phyloP scores from a whole-genome alignment of 2,888 invertebrate species.

The Xestobium rufovillosum region DNA sequence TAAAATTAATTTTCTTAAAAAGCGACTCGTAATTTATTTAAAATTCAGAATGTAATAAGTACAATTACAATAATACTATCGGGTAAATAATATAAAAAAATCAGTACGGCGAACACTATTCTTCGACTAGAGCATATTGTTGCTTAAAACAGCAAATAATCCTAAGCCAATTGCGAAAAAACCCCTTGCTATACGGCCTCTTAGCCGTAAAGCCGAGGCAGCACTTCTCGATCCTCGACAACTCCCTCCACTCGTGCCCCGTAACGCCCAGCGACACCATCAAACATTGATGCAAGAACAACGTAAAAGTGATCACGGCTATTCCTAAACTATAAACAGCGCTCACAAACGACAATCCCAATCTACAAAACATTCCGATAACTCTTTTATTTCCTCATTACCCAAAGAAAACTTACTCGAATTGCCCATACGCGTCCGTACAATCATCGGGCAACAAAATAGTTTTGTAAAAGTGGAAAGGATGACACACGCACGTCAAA shows the following conservation, averaged over 20 bases:
- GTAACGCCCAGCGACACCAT: constrained; percentile 47
- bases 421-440: constrained; percentile 72
- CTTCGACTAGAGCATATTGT: not conserved
- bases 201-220: constrained; percentile 29
- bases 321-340: constrained; percentile 33
- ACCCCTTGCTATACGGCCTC: constrained; percentile 31
- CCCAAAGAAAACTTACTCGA: constrained; percentile 52
- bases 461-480: constrained; percentile 57
- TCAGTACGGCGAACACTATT: too few species aligned
- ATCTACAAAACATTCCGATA: constrained; percentile 25
- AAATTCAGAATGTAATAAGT: too few species aligned
- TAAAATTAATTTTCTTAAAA: too few species aligned
- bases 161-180: constrained; percentile 33
- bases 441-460: constrained; percentile 78
- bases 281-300: constrained; percentile 35
- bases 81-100: too few species aligned
- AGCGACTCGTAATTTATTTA: too few species aligned
- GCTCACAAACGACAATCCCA: constrained; percentile 34
- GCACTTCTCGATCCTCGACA: constrained; percentile 29
- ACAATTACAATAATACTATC: too few species aligned
- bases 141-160: constrained; percentile 26
- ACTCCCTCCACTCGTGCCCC: constrained; percentile 44
- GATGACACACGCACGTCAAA: constrained; percentile 81
- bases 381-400: constrained; percentile 1
- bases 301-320: constrained; percentile 27